These are phyloP conservation scores for Cebus imitator DNA, from an alignment of 2,113 vertebrate genomes.

Conservation along the genomic window DNA sequence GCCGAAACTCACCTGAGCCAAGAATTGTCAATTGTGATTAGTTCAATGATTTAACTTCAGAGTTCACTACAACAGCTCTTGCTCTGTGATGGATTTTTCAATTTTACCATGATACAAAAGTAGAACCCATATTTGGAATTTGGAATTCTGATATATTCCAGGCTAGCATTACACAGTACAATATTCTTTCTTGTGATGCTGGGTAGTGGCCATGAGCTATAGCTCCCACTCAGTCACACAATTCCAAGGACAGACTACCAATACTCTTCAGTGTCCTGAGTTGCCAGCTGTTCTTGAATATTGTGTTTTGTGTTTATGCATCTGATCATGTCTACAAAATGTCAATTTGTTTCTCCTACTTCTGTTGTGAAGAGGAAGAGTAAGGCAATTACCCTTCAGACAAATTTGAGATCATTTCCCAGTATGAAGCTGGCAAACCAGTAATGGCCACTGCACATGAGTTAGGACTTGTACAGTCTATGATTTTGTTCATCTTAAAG, in stretches of 20 bases:
- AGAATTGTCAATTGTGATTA: background rate
- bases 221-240: background rate
- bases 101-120: background rate
- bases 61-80: background rate
- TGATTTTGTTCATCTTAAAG: background rate
- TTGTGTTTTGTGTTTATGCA: background rate
- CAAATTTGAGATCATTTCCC: background rate
- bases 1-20: background rate
- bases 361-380: background rate
- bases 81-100: background rate
- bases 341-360: background rate
- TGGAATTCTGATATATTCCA: background rate
- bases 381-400: background rate
- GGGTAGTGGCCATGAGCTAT: background rate
- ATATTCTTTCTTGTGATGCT: background rate
- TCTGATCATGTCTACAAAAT: background rate
- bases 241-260: background rate
- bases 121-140: background rate
- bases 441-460: background rate
- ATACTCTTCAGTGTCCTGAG: background rate
- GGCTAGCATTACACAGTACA: background rate
- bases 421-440: background rate
- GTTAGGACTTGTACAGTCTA: background rate
- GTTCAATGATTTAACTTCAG: background rate
- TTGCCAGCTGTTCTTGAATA: background rate